Conservation (phyloP, 2,888 invertebrate genomes). For the Allacma fusca region DNA sequence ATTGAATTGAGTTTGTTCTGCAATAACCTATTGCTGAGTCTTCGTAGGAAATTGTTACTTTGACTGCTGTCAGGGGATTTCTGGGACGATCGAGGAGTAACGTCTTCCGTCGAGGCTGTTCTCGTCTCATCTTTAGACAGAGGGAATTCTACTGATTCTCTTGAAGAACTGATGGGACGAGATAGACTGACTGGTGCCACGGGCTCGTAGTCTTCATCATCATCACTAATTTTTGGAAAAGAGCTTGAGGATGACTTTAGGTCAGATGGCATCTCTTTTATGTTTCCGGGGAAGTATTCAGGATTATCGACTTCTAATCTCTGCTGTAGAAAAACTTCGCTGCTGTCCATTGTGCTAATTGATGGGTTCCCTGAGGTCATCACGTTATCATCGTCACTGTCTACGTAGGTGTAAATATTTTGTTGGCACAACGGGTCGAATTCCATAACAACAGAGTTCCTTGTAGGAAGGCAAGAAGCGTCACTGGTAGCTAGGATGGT, state of each 20-base stretch:
- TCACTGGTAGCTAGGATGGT: constrained; percentile 41
- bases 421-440: constrained; percentile 56
- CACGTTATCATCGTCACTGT: constrained; percentile 48
- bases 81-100: not conserved
- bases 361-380: constrained; percentile 47
- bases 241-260: not conserved
- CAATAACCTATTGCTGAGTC: constrained; percentile 53
- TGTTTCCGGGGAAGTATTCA: constrained; percentile 34
- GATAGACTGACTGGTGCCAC: not conserved
- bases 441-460: constrained; percentile 58
- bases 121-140: not conserved
- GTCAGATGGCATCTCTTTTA: constrained; percentile 7
- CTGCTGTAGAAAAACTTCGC: not conserved
- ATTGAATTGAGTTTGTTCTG: constrained; percentile 50
- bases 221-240: constrained; percentile 5
- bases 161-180: not conserved
- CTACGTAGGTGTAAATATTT: constrained; percentile 26
- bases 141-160: not conserved
- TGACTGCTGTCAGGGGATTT: constrained; percentile 17
- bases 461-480: constrained; percentile 51
- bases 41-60: constrained; percentile 51
- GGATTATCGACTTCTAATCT: constrained; percentile 15
- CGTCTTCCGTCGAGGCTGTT: not conserved
- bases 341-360: constrained; percentile 48
- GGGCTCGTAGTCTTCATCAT: constrained; percentile 42